Percentiles rank a stretch among this genome's conserved stretches.
These are phyloP conservation scores for Harpalus rubripes DNA, from an alignment of 2,888 invertebrate genomes.

Conservation along the genomic window DNA sequence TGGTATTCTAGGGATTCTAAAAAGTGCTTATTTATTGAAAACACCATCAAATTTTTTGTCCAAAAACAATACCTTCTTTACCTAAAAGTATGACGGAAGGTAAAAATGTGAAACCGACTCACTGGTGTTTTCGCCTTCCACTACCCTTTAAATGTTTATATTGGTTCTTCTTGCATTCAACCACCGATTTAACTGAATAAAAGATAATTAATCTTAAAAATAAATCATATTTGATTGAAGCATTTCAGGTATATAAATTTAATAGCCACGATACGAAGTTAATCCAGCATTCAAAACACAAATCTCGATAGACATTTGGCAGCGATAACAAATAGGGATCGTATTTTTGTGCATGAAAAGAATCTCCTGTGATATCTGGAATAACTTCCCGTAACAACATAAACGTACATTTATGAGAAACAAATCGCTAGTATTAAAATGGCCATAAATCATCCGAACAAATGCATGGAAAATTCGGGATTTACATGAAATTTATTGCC, in stretches of 20 bases:
- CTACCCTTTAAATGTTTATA: too few species aligned
- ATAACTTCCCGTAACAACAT: slow-evolving; percentile 42
- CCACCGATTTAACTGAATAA: too few species aligned
- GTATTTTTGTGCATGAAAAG: neutral
- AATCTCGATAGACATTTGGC: neutral
- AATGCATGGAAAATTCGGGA: slow-evolving; percentile 43
- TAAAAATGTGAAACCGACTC: too few species aligned
- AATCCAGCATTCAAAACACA: neutral
- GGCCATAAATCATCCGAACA: slow-evolving; percentile 42
- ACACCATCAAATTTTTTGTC: too few species aligned
- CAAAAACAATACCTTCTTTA: too few species aligned
- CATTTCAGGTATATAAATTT: neutral
- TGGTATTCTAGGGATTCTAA: too few species aligned
- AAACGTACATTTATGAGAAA: slow-evolving; percentile 49
- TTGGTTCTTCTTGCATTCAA: too few species aligned
- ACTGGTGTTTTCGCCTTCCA: too few species aligned
- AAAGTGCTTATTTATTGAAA: too few species aligned
- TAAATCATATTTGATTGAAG: neutral
- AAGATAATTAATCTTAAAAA: neutral
- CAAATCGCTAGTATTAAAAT: slow-evolving; percentile 62
- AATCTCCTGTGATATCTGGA: slow-evolving; percentile 22
- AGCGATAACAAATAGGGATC: slow-evolving; percentile 11
- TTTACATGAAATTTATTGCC: slow-evolving; percentile 58
- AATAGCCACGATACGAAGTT: neutral
- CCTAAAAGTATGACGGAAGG: too few species aligned